A percentile compares a stretch with the other conserved stretches of the same genome.
phyloP scores from a whole-genome alignment of 2,888 invertebrate species.

The Tupiocoris notatus region DNA sequence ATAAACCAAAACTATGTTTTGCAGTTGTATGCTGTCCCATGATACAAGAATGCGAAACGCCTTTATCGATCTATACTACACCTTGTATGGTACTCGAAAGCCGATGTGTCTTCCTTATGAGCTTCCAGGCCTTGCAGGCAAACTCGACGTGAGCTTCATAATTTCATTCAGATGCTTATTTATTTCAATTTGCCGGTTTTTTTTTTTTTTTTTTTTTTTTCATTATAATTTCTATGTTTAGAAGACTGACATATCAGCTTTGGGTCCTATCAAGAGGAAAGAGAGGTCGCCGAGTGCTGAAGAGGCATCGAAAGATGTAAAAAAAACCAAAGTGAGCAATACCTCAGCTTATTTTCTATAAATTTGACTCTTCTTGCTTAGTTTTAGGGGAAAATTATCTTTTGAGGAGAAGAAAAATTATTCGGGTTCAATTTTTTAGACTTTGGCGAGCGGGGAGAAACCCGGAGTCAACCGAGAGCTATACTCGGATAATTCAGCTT shows the following conservation, averaged over 20 bases:
- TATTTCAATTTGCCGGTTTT: background rate
- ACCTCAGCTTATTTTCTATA: too few species aligned
- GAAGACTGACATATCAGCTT: constrained; percentile 45
- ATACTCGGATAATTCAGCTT: constrained; percentile 73
- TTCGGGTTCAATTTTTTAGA: background rate
- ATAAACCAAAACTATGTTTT: constrained; percentile 49
- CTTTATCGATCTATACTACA: constrained; percentile 87
- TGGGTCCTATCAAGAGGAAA: constrained; percentile 40
- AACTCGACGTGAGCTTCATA: constrained; percentile 35
- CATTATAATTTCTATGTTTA: constrained; percentile 24
- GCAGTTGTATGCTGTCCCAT: constrained; percentile 74
- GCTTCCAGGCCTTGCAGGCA: constrained; percentile 48
- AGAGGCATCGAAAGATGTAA: background rate
- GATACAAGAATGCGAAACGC: constrained; percentile 88
- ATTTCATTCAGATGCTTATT: background rate
- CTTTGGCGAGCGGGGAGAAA: background rate
- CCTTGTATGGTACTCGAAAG: constrained; percentile 77
- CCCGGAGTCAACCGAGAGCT: constrained; percentile 25
- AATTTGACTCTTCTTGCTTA: too few species aligned
- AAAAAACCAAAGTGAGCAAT: constrained; percentile 20
- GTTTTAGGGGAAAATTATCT: too few species aligned
- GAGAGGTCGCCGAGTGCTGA: constrained; percentile 22
- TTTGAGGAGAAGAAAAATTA: too few species aligned
- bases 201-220: background rate
- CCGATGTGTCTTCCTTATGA: constrained; percentile 77